These are phyloP conservation scores for Colistium nudipinnis DNA, from an alignment of 2,113 vertebrate genomes.

Conservation along the genomic window DNA sequence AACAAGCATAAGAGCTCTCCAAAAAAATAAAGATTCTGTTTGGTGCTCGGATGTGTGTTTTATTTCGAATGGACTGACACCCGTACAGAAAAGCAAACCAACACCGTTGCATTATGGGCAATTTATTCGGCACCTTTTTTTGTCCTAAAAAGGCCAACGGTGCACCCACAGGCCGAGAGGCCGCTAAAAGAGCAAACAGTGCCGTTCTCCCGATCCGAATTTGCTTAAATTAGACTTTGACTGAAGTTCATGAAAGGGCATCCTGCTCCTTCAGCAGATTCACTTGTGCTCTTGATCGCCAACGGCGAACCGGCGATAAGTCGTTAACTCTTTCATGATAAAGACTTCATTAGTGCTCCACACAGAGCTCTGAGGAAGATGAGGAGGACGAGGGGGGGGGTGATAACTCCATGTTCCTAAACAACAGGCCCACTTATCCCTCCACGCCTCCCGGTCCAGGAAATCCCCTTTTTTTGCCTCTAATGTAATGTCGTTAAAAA, in stretches of 20 bases:
- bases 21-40: not conserved
- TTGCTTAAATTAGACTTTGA: conserved; percentile 54
- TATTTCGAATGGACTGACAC: not conserved
- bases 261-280: conserved; percentile 51
- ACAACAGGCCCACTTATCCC: conserved; percentile 69
- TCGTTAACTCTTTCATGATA: conserved; percentile 65
- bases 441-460: conserved; percentile 54
- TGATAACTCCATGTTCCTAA: conserved; percentile 67
- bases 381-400: conserved; percentile 16
- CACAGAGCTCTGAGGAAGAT: conserved; percentile 1
- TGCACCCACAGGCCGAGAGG: not conserved
- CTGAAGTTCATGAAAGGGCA: conserved; percentile 67
- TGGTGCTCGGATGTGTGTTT: conserved; percentile 5
- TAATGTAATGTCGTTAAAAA: conserved; percentile 16
- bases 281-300: conserved; percentile 58
- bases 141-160: too few relatives aligned
- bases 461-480: conserved; percentile 48
- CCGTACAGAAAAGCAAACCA: not conserved
- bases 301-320: conserved; percentile 57
- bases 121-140: not conserved
- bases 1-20: conserved; percentile 20
- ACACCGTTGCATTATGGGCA: not conserved
- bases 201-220: conserved; percentile 7
- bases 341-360: conserved; percentile 52
- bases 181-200: conserved; percentile 2